A percentile compares a stretch with the other conserved stretches of the same genome.
These are phyloP conservation scores for Cenopis cana DNA, from an alignment of 2,888 invertebrate genomes.

Conservation along the genomic window DNA sequence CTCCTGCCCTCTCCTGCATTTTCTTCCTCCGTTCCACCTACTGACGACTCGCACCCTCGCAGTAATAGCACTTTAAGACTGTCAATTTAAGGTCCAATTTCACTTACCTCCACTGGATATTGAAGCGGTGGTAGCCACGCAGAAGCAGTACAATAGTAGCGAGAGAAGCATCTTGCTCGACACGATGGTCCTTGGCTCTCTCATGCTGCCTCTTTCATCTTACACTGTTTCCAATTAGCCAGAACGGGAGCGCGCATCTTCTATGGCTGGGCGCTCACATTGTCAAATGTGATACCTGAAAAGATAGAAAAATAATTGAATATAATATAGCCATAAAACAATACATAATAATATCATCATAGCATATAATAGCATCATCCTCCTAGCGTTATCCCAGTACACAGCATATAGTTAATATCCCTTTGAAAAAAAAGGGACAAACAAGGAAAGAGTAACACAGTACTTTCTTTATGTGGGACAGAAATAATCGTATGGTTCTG, in stretches of 20 bases:
- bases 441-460: no score
- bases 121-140: constrained; percentile 74
- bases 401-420: no score
- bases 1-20: no score
- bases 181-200: constrained; percentile 53
- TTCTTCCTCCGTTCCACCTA: no score
- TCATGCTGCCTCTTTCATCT: constrained; percentile 49
- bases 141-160: constrained; percentile 73
- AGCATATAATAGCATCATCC: no score
- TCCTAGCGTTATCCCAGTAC: no score
- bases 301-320: neutral
- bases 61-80: constrained; percentile 38
- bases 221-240: constrained; percentile 52
- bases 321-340: no score
- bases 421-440: no score
- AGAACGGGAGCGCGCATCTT: constrained; percentile 43
- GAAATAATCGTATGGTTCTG: no score
- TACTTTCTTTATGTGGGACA: no score
- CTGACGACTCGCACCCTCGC: no score
- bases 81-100: constrained; percentile 30
- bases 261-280: constrained; percentile 27
- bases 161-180: constrained; percentile 74
- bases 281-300: constrained; percentile 26
- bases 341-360: no score
- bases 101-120: constrained; percentile 73